Conservation (phyloP, 2,113 vertebrate species). For the Alces alces region DNA sequence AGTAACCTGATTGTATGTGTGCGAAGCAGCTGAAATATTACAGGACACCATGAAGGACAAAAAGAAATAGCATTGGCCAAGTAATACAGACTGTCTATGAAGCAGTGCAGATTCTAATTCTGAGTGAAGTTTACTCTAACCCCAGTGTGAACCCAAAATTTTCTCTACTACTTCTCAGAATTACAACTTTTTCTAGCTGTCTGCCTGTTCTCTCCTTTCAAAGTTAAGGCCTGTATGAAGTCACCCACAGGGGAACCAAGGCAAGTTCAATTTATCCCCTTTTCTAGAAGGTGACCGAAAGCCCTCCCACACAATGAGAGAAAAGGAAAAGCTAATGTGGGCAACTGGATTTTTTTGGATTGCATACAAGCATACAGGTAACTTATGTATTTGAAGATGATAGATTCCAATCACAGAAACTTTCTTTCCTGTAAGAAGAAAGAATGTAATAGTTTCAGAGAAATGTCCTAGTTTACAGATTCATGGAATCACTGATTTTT, state of each 20-base stretch:
- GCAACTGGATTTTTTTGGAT: neutral
- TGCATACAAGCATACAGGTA: neutral
- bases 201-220: neutral
- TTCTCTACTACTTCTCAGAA: neutral
- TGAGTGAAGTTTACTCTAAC: neutral
- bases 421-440: neutral
- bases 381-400: neutral
- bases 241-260: neutral
- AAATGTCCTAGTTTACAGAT: neutral
- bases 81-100: accelerated
- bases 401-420: neutral
- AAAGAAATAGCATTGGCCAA: neutral
- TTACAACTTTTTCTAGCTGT: neutral
- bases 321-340: neutral
- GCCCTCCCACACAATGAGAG: neutral
- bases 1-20: neutral
- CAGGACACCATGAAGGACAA: neutral
- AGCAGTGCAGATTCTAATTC: neutral
- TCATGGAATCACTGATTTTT: neutral
- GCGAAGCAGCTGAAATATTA: neutral
- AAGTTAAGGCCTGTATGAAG: neutral
- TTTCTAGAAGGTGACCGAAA: neutral
- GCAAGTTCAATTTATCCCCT: neutral
- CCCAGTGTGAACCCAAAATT: neutral
- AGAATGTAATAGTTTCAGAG: neutral